These are phyloP conservation scores for Myathropa florea DNA, from an alignment of 2,888 invertebrate species.

Conservation along the genomic window DNA sequence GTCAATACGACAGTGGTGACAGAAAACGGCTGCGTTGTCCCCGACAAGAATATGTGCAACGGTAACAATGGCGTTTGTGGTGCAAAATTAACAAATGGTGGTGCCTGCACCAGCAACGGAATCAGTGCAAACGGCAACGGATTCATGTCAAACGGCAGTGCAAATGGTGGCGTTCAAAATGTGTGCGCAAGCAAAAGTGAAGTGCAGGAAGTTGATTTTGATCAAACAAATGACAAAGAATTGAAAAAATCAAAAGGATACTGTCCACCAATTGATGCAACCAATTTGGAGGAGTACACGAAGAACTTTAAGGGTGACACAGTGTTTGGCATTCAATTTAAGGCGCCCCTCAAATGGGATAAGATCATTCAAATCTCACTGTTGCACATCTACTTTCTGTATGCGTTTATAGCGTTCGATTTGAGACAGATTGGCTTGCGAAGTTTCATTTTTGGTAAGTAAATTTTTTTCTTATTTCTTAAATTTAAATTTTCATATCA, in stretches of 20 bases:
- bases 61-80: constrained; percentile 52
- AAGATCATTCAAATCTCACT: constrained; percentile 83
- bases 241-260: background rate
- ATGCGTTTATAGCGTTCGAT: constrained; percentile 78
- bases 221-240: constrained; percentile 6
- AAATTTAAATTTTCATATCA: no score
- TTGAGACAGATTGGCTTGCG: constrained; percentile 78
- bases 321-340: constrained; percentile 81
- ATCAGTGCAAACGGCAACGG: constrained; percentile 56
- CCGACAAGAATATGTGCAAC: constrained; percentile 54
- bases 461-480: background rate
- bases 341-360: constrained; percentile 85
- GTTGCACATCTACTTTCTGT: constrained; percentile 81
- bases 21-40: constrained; percentile 49
- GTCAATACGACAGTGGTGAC: constrained; percentile 74
- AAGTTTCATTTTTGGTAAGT: constrained; percentile 85
- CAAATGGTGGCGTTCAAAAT: constrained; percentile 45
- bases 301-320: constrained; percentile 76
- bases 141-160: constrained; percentile 56
- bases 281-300: constrained; percentile 77
- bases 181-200: constrained; percentile 47
- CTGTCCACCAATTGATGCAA: constrained; percentile 73
- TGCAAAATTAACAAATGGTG: constrained; percentile 56
- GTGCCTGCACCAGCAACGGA: constrained; percentile 53
- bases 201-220: constrained; percentile 46